These are phyloP conservation scores for Lacanobia wlatinum DNA, from an alignment of 2,888 invertebrate species.

Conservation along the genomic window DNA sequence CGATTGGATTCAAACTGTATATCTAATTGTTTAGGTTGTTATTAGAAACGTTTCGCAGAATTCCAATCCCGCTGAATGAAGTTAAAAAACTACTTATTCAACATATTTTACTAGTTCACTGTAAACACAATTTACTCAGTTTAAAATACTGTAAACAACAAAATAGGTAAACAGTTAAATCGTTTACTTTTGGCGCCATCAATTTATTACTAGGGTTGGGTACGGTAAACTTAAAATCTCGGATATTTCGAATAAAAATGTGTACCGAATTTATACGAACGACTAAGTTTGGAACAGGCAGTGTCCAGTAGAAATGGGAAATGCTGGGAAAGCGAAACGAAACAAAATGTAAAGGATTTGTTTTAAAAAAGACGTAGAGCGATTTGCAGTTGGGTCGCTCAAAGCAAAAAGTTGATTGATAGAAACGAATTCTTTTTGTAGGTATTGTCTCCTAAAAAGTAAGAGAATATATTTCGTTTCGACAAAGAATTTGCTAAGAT, in stretches of 20 bases:
- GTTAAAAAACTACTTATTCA: conserved; percentile 39
- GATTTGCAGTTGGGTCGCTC: conserved; percentile 38
- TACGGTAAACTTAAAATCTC: conserved; percentile 1
- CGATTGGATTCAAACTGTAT: conserved; percentile 22
- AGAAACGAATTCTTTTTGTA: conserved; percentile 23
- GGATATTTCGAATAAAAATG: conserved; percentile 36
- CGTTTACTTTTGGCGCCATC: conserved; percentile 69
- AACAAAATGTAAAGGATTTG: conserved; percentile 49
- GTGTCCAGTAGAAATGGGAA: conserved; percentile 45
- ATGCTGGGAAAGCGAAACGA: conserved; percentile 26
- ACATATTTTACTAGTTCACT: conserved; percentile 38
- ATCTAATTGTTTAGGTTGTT: conserved; percentile 23
- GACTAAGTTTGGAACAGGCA: conserved; percentile 50
- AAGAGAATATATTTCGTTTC: background rate
- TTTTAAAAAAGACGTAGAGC: conserved; percentile 43
- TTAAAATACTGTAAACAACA: conserved; percentile 58
- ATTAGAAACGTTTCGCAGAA: conserved; percentile 18
- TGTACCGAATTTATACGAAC: conserved; percentile 37
- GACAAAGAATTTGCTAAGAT: background rate
- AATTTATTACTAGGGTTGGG: conserved; percentile 60
- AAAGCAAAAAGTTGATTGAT: conserved; percentile 51
- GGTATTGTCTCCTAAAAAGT: conserved; percentile 2
- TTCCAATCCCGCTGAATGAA: conserved; percentile 24
- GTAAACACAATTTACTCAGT: conserved; percentile 48
- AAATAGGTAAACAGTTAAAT: conserved; percentile 62